Base-by-base conservation (phyloP, 2,113 vertebrate genomes). In the Astatotilapia flaviijosephi region DNA sequence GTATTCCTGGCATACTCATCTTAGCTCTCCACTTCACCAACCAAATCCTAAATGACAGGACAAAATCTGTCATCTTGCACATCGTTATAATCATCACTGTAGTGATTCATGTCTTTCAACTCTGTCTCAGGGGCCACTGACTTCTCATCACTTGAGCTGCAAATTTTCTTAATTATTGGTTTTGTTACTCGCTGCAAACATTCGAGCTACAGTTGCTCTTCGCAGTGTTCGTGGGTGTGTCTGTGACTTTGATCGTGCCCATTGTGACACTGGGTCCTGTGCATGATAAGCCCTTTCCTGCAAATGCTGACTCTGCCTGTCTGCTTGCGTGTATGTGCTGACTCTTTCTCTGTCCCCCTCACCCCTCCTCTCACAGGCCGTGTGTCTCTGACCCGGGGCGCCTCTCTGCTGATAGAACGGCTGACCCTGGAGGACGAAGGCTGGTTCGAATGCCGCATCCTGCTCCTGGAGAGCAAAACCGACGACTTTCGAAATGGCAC, bases 381-480 rank as follows among this genome's bases (percentile, higher is more conserved):
- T 0, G 97, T 98, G 86, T 96, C 96, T 55, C 94, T 99, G 84
- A 97, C 96, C 84, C 96, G 90, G 6, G 98, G 97, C 0, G 98
- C 98, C 3, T 99, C 98, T 8, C 97, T 99, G 83, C 96, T 94
- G 88, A 97, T 99, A 2, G 97, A 98, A 17, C 93, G 87, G 21
- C 96, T 99, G 88, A 97, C 97, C 0, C 95, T 96, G 0, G 97
- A 98, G 91, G 98, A 99, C 77, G 98, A 99, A 88, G 98, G 98
- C 92, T 99, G 98, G 98, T 99, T 99, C 14, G 98, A 99, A 91
- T 99, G 98, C 85, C 97, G 98, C 0, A 98, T 99, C 87, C 97
- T 99, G 53, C 97, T 98, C 81, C 95, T 99, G 65, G 97, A 98
- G 91, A 97, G 93, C 35, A 97, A 97, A 91, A 96, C 97, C 0